phyloP scores from a whole-genome alignment of 2,888 invertebrate species.

The Willowsia nigromaculata region DNA sequence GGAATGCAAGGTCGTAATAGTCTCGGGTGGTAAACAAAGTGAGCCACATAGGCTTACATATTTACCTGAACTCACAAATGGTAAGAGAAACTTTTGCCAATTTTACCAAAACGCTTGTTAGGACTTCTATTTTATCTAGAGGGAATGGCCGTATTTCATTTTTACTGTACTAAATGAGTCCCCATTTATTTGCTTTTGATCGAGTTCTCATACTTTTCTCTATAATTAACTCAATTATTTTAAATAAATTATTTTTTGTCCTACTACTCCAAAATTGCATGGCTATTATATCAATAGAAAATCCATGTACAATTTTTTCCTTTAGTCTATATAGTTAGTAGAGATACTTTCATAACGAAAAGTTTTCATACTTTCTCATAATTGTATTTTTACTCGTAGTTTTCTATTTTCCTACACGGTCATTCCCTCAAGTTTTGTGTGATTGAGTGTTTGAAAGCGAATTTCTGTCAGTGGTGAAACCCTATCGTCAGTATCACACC shows the following conservation, averaged over 20 bases:
- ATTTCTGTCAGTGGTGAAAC: slow-evolving; percentile 73
- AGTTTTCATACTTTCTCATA: neutral
- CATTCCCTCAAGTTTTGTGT: slow-evolving; percentile 64
- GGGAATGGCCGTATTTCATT: slow-evolving; percentile 74
- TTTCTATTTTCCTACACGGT: slow-evolving; percentile 50
- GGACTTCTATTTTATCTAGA: slow-evolving; percentile 68
- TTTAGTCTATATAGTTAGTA: neutral
- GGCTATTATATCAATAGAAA: neutral
- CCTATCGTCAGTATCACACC: slow-evolving; percentile 1
- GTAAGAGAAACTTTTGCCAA: slow-evolving; percentile 77
- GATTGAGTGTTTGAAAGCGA: slow-evolving; percentile 57
- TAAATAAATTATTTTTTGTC: neutral
- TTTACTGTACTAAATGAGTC: neutral
- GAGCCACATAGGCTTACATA: slow-evolving; percentile 92
- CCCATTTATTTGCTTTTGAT: neutral
- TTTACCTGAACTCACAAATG: slow-evolving; percentile 83
- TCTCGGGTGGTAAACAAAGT: slow-evolving; percentile 92
- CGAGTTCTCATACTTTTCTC: slow-evolving; percentile 8
- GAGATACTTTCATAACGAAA: neutral
- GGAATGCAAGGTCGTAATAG: slow-evolving; percentile 88
- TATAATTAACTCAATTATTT: slow-evolving; percentile 23
- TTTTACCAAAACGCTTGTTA: slow-evolving; percentile 72
- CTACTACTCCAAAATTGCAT: slow-evolving; percentile 5
- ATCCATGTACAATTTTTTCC: neutral
- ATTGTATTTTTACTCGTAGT: neutral